Percentiles rank a stretch among this genome's conserved stretches.
phyloP scores from a whole-genome alignment of 2,797 vertebrate genomes.

The Emydoidea blandingii region DNA sequence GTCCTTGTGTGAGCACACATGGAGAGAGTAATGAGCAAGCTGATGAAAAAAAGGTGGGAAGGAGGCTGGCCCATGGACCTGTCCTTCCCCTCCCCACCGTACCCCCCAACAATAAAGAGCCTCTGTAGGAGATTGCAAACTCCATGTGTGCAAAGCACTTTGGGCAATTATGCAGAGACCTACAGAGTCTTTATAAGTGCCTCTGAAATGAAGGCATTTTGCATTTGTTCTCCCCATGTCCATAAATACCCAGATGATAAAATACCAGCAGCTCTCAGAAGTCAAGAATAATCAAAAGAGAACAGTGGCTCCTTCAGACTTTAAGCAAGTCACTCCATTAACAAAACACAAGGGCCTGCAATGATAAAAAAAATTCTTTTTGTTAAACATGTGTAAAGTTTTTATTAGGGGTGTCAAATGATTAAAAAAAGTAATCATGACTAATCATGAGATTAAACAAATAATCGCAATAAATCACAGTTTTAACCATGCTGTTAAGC shows the following conservation, averaged over 20 bases:
- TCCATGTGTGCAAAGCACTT: background rate
- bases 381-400: background rate
- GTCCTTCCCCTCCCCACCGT: background rate
- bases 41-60: constrained; percentile 24
- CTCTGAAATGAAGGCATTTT: background rate
- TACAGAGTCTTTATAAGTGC: background rate
- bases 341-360: background rate
- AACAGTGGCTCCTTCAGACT: background rate
- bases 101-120: background rate
- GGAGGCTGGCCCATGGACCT: constrained; percentile 1
- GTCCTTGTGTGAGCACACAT: background rate
- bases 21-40: constrained; percentile 29
- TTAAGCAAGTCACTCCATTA: background rate
- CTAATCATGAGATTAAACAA: no score
- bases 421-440: no score
- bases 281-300: background rate
- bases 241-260: background rate
- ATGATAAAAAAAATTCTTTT: background rate
- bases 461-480: no score
- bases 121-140: constrained; percentile 35
- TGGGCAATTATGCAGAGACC: constrained; percentile 31
- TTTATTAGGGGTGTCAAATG: background rate
- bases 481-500: no score
- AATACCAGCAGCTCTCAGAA: background rate
- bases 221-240: background rate